phyloP scores from a whole-genome alignment of 1,140 invertebrate genomes.

The Eulimnadia texana region DNA sequence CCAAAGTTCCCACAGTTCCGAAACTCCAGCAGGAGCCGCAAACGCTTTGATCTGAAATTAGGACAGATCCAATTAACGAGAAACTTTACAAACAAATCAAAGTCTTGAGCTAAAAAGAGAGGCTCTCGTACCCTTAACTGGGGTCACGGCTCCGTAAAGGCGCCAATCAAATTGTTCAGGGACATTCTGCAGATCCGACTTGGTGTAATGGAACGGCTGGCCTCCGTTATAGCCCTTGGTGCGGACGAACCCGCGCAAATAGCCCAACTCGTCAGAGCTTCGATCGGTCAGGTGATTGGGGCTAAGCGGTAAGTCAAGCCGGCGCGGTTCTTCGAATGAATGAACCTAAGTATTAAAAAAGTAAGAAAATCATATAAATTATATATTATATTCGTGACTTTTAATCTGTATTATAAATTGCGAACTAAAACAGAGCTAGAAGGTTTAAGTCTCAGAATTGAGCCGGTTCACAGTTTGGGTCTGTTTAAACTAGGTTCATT shows the following conservation, averaged over 20 bases:
- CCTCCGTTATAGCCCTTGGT: conserved; percentile 52
- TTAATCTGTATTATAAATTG: too few relatives aligned
- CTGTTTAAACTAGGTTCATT: too few relatives aligned
- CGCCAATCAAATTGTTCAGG: conserved; percentile 76
- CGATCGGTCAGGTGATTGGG: conserved; percentile 82
- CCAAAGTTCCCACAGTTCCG: conserved; percentile 80
- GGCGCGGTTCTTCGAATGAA: conserved; percentile 69
- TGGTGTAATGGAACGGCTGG: conserved; percentile 55
- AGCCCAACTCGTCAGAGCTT: conserved; percentile 56
- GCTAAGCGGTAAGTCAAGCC: conserved; percentile 53
- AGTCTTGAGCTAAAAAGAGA: background rate
- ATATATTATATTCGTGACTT: too few relatives aligned
- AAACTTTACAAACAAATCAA: too few relatives aligned
- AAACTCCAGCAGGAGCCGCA: conserved; percentile 96
- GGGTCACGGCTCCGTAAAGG: conserved; percentile 78
- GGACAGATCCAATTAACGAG: background rate
- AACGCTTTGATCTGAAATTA: conserved; percentile 66
- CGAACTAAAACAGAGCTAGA: too few relatives aligned
- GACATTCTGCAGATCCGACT: conserved; percentile 28
- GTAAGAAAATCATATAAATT: too few relatives aligned
- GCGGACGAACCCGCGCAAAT: conserved; percentile 57
- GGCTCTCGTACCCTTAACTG: conserved; percentile 58
- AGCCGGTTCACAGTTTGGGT: too few relatives aligned
- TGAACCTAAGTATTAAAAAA: conserved; percentile 41
- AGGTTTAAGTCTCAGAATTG: too few relatives aligned